Conservation (phyloP, 1,140 invertebrate genomes). For the Marisa cornuarietis region DNA sequence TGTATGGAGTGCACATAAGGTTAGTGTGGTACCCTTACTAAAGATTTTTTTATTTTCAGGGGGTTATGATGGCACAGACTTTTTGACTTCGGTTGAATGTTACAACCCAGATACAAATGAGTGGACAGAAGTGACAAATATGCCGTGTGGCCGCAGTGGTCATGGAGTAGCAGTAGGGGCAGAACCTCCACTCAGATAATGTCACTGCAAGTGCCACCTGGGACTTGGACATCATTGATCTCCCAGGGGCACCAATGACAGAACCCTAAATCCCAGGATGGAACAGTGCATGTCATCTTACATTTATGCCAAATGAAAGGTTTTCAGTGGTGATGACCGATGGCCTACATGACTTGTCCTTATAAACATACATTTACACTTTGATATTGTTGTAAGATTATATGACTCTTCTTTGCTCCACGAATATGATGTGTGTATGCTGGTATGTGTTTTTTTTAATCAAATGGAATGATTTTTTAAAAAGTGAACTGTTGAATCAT, state of each 20-base stretch:
- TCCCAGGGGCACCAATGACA: neutral
- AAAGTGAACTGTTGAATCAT: too few species aligned
- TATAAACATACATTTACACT: too few species aligned
- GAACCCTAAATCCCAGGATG: neutral
- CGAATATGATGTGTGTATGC: too few species aligned
- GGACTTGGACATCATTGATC: neutral
- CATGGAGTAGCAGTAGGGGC: constrained; percentile 86
- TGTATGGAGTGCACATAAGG: neutral
- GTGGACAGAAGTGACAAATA: constrained; percentile 80
- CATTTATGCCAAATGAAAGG: too few species aligned
- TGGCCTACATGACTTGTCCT: too few species aligned
- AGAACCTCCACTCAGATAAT: constrained; percentile 36
- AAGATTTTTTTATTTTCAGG: constrained; percentile 69
- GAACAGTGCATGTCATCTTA: neutral
- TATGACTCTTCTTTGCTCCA: too few species aligned
- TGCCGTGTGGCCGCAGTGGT: constrained; percentile 87
- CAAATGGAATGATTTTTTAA: too few species aligned
- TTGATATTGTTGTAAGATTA: too few species aligned
- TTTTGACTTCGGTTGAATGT: constrained; percentile 84
- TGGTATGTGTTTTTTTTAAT: too few species aligned
- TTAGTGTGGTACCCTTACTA: constrained; percentile 11
- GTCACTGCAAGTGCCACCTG: neutral
- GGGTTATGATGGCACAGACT: constrained; percentile 84
- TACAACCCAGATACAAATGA: constrained; percentile 81
- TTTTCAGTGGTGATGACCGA: too few species aligned